Percentiles rank a stretch among this genome's conserved stretches.
phyloP scores from a whole-genome alignment of 1,140 invertebrate species.

The Pachyrhynchus sulphureomaculatus region DNA sequence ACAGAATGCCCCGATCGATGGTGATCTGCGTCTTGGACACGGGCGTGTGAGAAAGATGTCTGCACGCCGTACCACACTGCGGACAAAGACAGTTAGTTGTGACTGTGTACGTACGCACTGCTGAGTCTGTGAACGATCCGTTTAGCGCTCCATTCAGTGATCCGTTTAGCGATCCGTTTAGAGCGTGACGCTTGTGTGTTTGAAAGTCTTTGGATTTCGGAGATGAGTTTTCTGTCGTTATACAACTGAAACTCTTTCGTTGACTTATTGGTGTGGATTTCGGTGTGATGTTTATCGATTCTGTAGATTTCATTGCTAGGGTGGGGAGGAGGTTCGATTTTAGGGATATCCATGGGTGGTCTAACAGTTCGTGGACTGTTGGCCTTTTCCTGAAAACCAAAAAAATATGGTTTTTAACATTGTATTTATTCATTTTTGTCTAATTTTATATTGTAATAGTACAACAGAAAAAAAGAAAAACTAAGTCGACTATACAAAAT shows the following conservation, averaged over 20 bases:
- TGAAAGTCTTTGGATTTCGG: conserved; percentile 35
- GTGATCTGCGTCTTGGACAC: conserved; percentile 49
- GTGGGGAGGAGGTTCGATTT: conserved; percentile 40
- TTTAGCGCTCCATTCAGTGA: too few species aligned
- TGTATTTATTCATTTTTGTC: too few species aligned
- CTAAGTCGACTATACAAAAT: too few species aligned
- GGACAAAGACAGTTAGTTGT: conserved; percentile 49
- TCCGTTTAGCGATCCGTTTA: too few species aligned
- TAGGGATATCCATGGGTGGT: conserved; percentile 49
- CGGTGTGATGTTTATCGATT: conserved; percentile 37
- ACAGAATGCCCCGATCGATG: conserved; percentile 51
- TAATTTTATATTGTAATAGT: too few species aligned
- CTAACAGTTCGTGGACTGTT: conserved; percentile 45
- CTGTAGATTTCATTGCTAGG: conserved; percentile 29
- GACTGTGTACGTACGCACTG: conserved; percentile 46
- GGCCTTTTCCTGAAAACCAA: conserved; percentile 46
- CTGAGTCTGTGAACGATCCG: conserved; percentile 34
- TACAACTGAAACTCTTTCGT: conserved; percentile 41
- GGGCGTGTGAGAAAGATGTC: conserved; percentile 47
- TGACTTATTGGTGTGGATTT: conserved; percentile 45
- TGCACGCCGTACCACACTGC: conserved; percentile 50
- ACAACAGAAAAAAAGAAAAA: too few species aligned
- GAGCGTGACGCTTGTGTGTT: conserved; percentile 37
- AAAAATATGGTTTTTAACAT: not conserved
- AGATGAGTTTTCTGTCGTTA: conserved; percentile 24